phyloP scores from a whole-genome alignment of 2,113 vertebrate species.

The Poeciliopsis prolifica region DNA sequence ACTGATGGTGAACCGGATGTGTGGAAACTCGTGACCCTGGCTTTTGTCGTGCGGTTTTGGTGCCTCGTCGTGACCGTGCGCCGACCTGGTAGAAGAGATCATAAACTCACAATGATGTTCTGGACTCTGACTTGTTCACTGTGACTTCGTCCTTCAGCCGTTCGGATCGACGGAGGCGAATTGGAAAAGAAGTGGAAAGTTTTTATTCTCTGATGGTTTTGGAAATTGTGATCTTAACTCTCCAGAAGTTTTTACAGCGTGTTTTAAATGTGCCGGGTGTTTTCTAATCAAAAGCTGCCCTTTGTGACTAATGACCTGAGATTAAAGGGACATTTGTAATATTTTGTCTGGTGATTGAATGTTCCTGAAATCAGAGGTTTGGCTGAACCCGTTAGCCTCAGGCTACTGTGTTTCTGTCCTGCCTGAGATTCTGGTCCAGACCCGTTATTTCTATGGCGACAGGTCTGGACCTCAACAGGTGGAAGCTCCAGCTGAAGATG shows the following conservation, averaged over 20 bases:
- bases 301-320: too few relatives aligned
- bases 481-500: neutral
- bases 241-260: too few relatives aligned
- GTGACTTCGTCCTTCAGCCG: conserved; percentile 64
- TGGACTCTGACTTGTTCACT: conserved; percentile 67
- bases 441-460: too few relatives aligned
- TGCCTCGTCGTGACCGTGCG: neutral
- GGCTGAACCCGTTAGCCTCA: too few relatives aligned
- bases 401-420: too few relatives aligned
- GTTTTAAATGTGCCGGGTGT: too few relatives aligned
- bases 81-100: conserved; percentile 39
- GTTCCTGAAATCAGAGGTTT: too few relatives aligned
- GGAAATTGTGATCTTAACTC: too few relatives aligned
- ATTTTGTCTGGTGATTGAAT: too few relatives aligned
- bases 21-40: neutral
- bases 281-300: too few relatives aligned
- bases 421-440: too few relatives aligned
- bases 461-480: neutral
- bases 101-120: conserved; percentile 6
- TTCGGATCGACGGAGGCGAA: neutral
- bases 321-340: too few relatives aligned
- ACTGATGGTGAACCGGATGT: neutral
- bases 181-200: neutral
- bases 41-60: neutral
- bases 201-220: neutral